Evolutionary conservation across 2,113 vertebrate species (phyloP), one percentile per base, ranked within the genome.

Genomic region (Pomatorhinus ruficollis): DNA sequence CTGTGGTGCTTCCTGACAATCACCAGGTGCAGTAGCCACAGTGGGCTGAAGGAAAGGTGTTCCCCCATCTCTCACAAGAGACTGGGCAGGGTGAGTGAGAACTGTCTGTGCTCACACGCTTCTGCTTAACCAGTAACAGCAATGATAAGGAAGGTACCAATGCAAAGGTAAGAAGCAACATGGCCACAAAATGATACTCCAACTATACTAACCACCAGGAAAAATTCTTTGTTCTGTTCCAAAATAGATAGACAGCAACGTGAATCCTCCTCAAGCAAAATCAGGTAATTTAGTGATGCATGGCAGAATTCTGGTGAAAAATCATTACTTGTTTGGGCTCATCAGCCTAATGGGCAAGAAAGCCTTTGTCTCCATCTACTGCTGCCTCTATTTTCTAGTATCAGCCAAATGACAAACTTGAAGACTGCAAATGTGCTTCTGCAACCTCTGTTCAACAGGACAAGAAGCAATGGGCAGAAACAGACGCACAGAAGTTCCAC

Each of bases 21-120:
- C n/a, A 15, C 9, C 37, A 49, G 22, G 15, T 8, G 37, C 1
- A 6, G 15, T 0, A 49, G 27, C 45, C 66, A 56, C 24, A 18
- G 17, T 0, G 37, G 53, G 49, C 45, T 37, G 33, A n/a, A 75
- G 40, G 47, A 79, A 71, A 49, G 33, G 19, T 0, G 0, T 2
- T 11, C 31, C 10, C 44, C 37, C 30, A 28, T 13, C 44, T 44
- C 39, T 22, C 0, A 0, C 5, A 60, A n/a, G 25, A 6, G 22
- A 40, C 0, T 53, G 45, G 17, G n/a, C 11, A 86, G 20, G 35
- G 14, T 2, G 9, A n/a, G 24, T 3, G 44, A 45, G 44, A 45
- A 33, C 50, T 30, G 16, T 1, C 60, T 45, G 37, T 37, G 31
- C 50, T 9, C 15, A 47, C 44, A 33, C 10, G 6, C 14, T 44